Conservation (phyloP, 2,113 vertebrate species). For the Sorex fumeus region DNA sequence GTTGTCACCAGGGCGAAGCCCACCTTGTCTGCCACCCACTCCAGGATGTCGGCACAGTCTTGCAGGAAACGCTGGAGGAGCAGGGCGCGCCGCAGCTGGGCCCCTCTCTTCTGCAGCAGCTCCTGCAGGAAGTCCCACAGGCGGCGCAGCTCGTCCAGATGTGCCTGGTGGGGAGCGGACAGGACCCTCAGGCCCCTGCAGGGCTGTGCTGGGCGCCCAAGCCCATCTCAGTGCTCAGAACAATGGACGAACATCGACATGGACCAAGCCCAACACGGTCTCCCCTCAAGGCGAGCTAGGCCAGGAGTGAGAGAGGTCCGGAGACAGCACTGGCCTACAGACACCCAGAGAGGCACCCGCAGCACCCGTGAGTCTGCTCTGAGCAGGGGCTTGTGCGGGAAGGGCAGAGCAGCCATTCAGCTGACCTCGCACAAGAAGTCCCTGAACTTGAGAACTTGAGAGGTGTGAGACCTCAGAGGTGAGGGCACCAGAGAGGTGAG, state of each 20-base stretch:
- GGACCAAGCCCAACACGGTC: neutral
- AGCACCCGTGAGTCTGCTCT: neutral
- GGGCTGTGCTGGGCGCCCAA: neutral
- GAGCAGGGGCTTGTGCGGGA: neutral
- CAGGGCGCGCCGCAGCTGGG: slow-evolving; percentile 37
- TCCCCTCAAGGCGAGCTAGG: slow-evolving; percentile 4
- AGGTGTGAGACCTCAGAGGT: no score
- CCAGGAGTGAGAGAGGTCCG: neutral
- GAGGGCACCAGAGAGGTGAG: no score
- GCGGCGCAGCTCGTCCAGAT: slow-evolving; percentile 43
- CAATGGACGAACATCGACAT: neutral
- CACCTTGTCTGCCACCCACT: slow-evolving; percentile 83
- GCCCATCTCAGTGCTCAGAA: neutral
- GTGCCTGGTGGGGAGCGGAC: neutral
- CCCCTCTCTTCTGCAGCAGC: slow-evolving; percentile 56
- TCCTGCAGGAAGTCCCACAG: slow-evolving; percentile 79
- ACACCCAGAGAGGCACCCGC: no score
- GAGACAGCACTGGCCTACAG: no score
- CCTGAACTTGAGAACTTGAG: no score
- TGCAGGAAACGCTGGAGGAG: slow-evolving; percentile 70
- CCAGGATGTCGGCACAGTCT: slow-evolving; percentile 78
- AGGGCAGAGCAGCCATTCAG: no score
- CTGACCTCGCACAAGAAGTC: no score
- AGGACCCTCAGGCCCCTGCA: neutral
- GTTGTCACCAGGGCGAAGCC: no score